Percentiles rank a stretch among this genome's conserved stretches.
Evolutionary conservation across 2,797 vertebrate genomes (phyloP).

Genomic region (Erpetoichthys calabaricus): DNA sequence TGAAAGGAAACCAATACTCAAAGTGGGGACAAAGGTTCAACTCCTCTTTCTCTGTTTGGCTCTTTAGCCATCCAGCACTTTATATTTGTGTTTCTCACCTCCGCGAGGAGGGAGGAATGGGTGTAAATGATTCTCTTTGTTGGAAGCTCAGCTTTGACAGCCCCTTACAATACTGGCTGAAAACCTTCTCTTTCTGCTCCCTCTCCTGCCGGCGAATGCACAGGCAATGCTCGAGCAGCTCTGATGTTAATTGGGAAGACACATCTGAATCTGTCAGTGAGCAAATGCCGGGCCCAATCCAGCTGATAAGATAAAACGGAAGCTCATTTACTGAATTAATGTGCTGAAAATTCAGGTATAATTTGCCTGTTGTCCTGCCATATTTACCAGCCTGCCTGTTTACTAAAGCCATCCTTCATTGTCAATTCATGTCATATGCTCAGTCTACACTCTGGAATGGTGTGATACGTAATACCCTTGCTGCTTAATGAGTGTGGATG

Average conservation of each 20-base stretch:
- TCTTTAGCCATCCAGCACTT: too few species aligned
- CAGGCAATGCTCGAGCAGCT: constrained; percentile 18
- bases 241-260: constrained; percentile 32
- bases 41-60: too few species aligned
- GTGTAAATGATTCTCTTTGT: too few species aligned
- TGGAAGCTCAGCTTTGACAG: constrained; percentile 9
- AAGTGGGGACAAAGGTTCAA: too few species aligned
- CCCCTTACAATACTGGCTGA: background rate
- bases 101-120: too few species aligned
- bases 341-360: constrained; percentile 28
- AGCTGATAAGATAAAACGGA: constrained; percentile 27
- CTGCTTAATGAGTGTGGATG: background rate
- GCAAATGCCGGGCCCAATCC: constrained; percentile 23
- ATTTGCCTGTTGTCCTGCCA: constrained; percentile 25
- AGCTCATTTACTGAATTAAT: constrained; percentile 36
- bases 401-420: constrained; percentile 26
- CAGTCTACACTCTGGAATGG: constrained; percentile 1
- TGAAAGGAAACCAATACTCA: too few species aligned
- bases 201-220: constrained; percentile 4
- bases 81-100: too few species aligned
- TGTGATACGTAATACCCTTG: background rate
- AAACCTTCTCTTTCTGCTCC: constrained; percentile 9
- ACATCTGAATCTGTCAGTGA: constrained; percentile 26
- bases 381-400: constrained; percentile 29
- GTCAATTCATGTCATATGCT: constrained; percentile 29